Evolutionary conservation across 2,113 vertebrate species (phyloP).

Genomic region (Gavia stellata): DNA sequence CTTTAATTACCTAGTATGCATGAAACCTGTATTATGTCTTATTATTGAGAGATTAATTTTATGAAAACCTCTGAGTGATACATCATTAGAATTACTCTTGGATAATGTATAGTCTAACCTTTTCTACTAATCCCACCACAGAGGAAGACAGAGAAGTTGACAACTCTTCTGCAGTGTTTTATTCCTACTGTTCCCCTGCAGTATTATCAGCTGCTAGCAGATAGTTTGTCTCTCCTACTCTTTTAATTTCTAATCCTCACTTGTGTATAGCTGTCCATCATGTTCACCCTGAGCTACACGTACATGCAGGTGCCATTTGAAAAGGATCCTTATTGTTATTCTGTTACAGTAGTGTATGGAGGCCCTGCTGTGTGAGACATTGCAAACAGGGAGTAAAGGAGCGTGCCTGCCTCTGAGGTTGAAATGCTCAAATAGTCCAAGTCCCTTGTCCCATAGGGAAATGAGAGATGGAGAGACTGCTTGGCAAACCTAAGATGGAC

Average conservation of each 20-base stretch:
- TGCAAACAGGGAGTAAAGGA: neutral
- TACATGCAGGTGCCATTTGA: neutral
- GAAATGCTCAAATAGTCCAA: too few species aligned
- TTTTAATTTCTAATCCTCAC: neutral
- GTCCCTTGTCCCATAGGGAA: neutral
- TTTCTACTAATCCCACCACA: conserved; percentile 47
- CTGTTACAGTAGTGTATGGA: neutral
- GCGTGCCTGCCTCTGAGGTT: fast-evolving
- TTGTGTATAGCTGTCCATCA: neutral
- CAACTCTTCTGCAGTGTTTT: conserved; percentile 1
- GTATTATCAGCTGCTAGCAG: conserved; percentile 25
- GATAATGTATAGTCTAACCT: conserved; percentile 53
- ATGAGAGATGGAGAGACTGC: neutral
- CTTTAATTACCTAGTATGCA: conserved; percentile 53
- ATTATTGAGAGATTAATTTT: conserved; percentile 69
- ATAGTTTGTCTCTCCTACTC: neutral
- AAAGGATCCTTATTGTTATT: neutral
- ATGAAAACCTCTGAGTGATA: conserved; percentile 52
- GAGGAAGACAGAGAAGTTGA: conserved; percentile 7
- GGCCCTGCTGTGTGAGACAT: neutral
- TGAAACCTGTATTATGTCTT: conserved; percentile 63
- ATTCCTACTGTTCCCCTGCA: neutral
- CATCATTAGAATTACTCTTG: conserved; percentile 51
- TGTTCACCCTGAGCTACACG: neutral
- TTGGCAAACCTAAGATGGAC: neutral